A percentile compares a stretch with the other conserved stretches of the same genome.
Conservation (phyloP, 2,888 invertebrate species). For the Uloborus plumipes region DNA sequence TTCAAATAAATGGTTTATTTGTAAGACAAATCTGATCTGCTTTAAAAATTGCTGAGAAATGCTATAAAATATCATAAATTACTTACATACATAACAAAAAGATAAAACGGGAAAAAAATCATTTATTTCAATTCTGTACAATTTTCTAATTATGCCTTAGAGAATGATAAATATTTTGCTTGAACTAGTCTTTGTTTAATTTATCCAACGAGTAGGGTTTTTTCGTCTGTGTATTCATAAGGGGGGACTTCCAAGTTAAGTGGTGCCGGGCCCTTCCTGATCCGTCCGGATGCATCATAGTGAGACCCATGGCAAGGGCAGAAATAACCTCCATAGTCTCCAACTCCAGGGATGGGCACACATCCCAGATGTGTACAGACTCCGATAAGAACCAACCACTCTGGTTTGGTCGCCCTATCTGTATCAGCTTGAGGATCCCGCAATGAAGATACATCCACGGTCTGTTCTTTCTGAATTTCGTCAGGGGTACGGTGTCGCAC, state of each 20-base stretch:
- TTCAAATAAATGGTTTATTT: too few species aligned
- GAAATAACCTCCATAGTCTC: conserved; percentile 96
- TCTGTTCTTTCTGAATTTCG: conserved; percentile 84
- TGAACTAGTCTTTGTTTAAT: conserved; percentile 1
- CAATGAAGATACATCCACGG: conserved; percentile 81
- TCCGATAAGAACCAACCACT: conserved; percentile 95
- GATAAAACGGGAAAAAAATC: too few species aligned
- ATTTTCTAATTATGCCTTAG: not conserved
- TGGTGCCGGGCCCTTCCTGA: conserved; percentile 98
- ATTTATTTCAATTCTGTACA: conserved; percentile 6
- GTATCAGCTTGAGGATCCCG: conserved; percentile 90
- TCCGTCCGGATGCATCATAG: conserved; percentile 97
- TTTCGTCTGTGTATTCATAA: conserved; percentile 82
- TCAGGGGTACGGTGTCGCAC: conserved; percentile 81
- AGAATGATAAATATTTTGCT: too few species aligned
- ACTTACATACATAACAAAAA: too few species aligned
- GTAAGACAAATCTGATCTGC: too few species aligned
- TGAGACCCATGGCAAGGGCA: conserved; percentile 99
- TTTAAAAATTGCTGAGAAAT: too few species aligned
- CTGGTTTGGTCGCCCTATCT: conserved; percentile 84
- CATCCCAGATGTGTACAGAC: conserved; percentile 98
- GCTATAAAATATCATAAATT: too few species aligned
- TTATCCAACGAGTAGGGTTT: conserved; percentile 83
- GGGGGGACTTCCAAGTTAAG: conserved; percentile 93
- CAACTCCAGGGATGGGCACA: conserved; percentile 93